These are phyloP conservation scores for Drosophila setifemur DNA, from an alignment of 1,140 invertebrate species.

Conservation along the genomic window DNA sequence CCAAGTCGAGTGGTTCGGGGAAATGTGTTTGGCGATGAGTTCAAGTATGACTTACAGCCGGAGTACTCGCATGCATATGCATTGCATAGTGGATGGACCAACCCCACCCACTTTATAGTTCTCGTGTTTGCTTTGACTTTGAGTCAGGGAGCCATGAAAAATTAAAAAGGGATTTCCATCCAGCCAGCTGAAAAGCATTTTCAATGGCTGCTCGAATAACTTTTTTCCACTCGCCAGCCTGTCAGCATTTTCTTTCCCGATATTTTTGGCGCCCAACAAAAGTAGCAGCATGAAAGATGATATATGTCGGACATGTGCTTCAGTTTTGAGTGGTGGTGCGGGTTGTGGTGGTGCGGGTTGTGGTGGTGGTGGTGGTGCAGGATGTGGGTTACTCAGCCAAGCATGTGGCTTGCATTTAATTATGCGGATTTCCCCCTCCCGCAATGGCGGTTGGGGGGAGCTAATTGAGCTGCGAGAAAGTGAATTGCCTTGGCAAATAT, in stretches of 20 bases:
- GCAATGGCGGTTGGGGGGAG: not conserved
- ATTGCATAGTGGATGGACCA: slow-evolving; percentile 16
- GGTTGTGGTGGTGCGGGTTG: slow-evolving; percentile 3
- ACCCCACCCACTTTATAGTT: slow-evolving; percentile 5
- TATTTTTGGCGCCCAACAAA: slow-evolving; percentile 11
- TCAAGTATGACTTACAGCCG: slow-evolving; percentile 58
- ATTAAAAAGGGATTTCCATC: slow-evolving; percentile 74
- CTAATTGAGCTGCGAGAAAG: slow-evolving; percentile 28
- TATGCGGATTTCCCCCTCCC: slow-evolving; percentile 15
- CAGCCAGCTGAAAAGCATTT: slow-evolving; percentile 71
- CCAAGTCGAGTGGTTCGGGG: slow-evolving; percentile 38
- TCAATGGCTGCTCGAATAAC: slow-evolving; percentile 68
- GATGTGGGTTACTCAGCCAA: slow-evolving; percentile 33
- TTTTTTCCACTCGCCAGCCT: slow-evolving; percentile 42
- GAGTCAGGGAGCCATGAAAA: slow-evolving; percentile 63
- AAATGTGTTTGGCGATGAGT: slow-evolving; percentile 72
- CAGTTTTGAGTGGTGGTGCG: no score
- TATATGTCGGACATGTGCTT: slow-evolving; percentile 37
- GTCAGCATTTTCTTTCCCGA: slow-evolving; percentile 30
- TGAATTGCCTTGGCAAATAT: slow-evolving; percentile 25
- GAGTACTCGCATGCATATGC: slow-evolving; percentile 28
- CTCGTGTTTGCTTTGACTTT: slow-evolving; percentile 68
- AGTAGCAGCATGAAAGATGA: no score
- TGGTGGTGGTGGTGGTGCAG: not conserved
- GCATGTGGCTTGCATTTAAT: slow-evolving; percentile 51